Evolutionary conservation across 2,888 invertebrate genomes (phyloP), one percentile per base, ranked within the genome.

Genomic region (Drosophila maculinotata): DNA sequence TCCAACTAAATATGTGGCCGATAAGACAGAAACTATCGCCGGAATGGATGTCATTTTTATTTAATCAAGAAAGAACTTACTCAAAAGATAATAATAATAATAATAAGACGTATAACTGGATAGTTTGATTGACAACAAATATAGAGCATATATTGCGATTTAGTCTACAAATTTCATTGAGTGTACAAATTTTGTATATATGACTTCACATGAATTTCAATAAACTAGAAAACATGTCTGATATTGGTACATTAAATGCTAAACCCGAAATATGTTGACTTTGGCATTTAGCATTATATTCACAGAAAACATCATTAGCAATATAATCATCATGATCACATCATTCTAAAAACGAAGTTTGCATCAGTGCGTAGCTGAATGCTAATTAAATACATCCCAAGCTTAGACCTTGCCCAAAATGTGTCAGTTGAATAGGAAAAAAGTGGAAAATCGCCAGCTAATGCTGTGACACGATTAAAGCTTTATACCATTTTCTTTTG

Each of bases 401-500:
- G 33, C 39, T 26, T 26, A 30, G 14, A 33, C 7, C 35, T 42
- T 28, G 28, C 31, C 12, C 33, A 14, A 30, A 35, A 38, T 42
- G 4, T 59, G 5, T 26, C 17, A 8, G 14, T 20, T 28, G 8
- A 14, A 25, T 38, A 35, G 1, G 20, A 45, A 45, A 62, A 69
- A 62, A 54, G 47, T 60, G 60, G 57, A 53, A 65, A 70, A 84
- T 44, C 31, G 38, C 14, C 38, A 51, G 41, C 49, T 75, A 67
- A 84, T 63, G 54, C 25, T 59, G 57, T 72, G 66, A 67, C 60
- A 69, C 66, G 67, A 69, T 84, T 84, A 78, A 68, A 63, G 69
- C 72, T 84, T 58, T 62, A 66, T 45, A 63, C 47, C 45, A 60
- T 33, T 36, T 53, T 49, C 42, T 38, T 35, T 31, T 14, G 17